Conservation (phyloP, 2,113 vertebrate species). For the Fregata magnificens region DNA sequence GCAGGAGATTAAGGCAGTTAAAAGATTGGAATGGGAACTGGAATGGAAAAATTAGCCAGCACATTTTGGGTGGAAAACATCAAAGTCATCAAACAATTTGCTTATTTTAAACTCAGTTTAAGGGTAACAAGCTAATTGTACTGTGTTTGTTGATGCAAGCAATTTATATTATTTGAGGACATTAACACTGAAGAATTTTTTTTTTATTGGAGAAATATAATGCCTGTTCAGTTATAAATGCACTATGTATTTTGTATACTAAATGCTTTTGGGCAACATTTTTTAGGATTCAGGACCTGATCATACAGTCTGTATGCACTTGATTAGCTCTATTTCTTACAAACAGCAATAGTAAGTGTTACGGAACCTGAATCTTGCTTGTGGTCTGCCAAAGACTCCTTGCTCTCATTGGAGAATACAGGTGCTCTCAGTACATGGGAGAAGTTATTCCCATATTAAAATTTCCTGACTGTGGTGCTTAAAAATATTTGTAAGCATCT, state of each 20-base stretch:
- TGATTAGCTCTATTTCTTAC: background rate
- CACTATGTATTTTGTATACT: background rate
- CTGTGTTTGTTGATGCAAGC: conserved; percentile 60
- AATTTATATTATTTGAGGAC: conserved; percentile 57
- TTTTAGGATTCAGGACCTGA: background rate
- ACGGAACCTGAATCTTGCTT: background rate
- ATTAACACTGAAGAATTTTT: conserved; percentile 21
- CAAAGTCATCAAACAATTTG: conserved; percentile 82
- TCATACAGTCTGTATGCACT: background rate
- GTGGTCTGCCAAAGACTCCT: background rate
- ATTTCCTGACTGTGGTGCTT: background rate
- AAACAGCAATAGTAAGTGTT: background rate
- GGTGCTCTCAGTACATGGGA: background rate
- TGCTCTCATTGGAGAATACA: background rate
- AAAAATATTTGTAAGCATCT: background rate
- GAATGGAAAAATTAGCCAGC: conserved; percentile 85
- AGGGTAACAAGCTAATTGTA: conserved; percentile 78
- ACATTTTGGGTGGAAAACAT: conserved; percentile 84
- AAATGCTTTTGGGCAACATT: background rate
- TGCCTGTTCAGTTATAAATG: background rate
- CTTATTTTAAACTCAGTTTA: conserved; percentile 80
- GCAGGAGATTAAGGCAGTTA: conserved; percentile 86
- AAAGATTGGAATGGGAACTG: conserved; percentile 82
- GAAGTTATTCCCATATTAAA: background rate
- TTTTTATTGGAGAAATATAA: background rate